These are phyloP conservation scores for Microplitis manilae DNA, from an alignment of 2,888 invertebrate species.

Conservation along the genomic window DNA sequence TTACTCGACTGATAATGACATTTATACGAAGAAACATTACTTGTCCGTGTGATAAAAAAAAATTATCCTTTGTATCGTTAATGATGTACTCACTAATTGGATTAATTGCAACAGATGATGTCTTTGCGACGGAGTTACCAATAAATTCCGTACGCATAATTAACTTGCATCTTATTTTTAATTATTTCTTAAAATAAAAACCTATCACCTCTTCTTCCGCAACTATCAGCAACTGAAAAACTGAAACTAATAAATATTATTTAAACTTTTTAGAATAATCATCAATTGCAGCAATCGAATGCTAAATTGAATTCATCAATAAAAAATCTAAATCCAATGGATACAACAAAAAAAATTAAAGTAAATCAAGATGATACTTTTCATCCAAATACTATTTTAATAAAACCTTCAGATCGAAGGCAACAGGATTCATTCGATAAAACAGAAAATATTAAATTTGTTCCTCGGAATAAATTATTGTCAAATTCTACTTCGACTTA, in stretches of 20 bases:
- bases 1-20: slow-evolving; percentile 10
- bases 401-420: slow-evolving; percentile 10
- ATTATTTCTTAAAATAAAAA: neutral
- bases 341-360: neutral
- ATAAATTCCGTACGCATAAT: neutral
- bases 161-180: neutral
- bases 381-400: slow-evolving; percentile 37
- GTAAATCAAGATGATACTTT: slow-evolving; percentile 36
- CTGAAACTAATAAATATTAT: too few relatives aligned
- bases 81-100: neutral
- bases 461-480: slow-evolving; percentile 4
- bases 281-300: too few relatives aligned
- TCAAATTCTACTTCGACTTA: slow-evolving; percentile 15
- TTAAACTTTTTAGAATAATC: too few relatives aligned
- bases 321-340: neutral
- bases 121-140: neutral
- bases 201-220: too few relatives aligned
- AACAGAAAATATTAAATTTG: neutral
- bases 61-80: neutral
- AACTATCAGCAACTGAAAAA: too few relatives aligned
- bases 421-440: neutral
- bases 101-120: neutral
- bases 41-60: neutral
- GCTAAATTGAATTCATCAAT: neutral
- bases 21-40: neutral